Conservation (phyloP, 2,888 invertebrate genomes). For the Elegia similella region DNA sequence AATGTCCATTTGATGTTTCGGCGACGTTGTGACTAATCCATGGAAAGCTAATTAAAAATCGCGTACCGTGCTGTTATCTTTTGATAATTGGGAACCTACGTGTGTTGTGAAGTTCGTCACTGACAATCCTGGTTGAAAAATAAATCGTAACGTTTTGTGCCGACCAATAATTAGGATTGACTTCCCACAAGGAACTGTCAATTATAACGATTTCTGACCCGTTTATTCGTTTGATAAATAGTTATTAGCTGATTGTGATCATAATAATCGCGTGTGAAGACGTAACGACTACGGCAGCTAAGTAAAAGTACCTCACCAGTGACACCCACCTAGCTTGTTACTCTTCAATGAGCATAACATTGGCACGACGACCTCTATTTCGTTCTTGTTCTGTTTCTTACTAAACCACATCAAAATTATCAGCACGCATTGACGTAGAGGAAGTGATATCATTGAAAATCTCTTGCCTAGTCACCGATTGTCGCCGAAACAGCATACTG, state of each 20-base stretch:
- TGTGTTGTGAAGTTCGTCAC: conserved; percentile 49
- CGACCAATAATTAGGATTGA: conserved; percentile 74
- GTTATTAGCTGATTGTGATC: conserved; percentile 35
- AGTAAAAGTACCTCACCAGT: conserved; percentile 49
- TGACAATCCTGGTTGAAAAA: conserved; percentile 45
- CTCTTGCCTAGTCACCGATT: not conserved
- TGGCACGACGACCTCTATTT: conserved; percentile 72
- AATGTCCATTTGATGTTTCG: conserved; percentile 82
- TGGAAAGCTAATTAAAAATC: conserved; percentile 58
- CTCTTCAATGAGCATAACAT: conserved; percentile 80
- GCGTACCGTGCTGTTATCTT: conserved; percentile 53
- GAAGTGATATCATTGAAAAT: conserved; percentile 9
- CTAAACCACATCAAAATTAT: conserved; percentile 48
- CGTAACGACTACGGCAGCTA: conserved; percentile 41
- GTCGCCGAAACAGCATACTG: conserved; percentile 68
- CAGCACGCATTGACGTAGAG: conserved; percentile 22
- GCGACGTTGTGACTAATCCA: conserved; percentile 80
- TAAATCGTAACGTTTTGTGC: conserved; percentile 63
- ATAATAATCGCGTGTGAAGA: conserved; percentile 33
- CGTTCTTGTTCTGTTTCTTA: conserved; percentile 51
- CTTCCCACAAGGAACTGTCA: conserved; percentile 76
- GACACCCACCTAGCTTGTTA: conserved; percentile 72
- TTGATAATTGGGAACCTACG: conserved; percentile 43
- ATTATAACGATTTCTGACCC: conserved; percentile 65
- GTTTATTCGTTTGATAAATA: conserved; percentile 43